phyloP scores from a whole-genome alignment of 2,888 invertebrate species.

The Tricholauxania praeusta region DNA sequence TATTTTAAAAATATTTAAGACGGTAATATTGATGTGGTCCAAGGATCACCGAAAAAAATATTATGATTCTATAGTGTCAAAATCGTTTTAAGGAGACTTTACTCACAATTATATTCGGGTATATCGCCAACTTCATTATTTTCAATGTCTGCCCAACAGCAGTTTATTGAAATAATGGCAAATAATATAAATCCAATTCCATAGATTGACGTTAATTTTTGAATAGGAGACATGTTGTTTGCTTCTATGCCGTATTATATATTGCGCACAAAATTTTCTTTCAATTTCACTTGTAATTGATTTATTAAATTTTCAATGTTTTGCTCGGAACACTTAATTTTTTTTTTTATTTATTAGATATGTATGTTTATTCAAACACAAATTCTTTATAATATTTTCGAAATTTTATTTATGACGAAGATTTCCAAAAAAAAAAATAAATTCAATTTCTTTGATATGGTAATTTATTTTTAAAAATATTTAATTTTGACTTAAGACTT shows the following conservation, averaged over 20 bases:
- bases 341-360: background rate
- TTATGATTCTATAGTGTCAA: too few species aligned
- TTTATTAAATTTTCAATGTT: background rate
- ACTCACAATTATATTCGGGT: slow-evolving; percentile 58
- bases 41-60: too few species aligned
- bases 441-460: slow-evolving; percentile 15
- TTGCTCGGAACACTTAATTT: background rate
- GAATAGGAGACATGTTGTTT: slow-evolving; percentile 2
- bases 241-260: background rate
- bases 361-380: background rate
- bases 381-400: too few species aligned
- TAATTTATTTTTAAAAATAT: slow-evolving; percentile 14
- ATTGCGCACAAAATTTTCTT: too few species aligned
- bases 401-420: background rate
- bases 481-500: slow-evolving; percentile 44
- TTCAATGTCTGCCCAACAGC: slow-evolving; percentile 53
- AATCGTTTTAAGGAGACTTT: background rate
- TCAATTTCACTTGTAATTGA: background rate
- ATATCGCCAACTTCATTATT: slow-evolving; percentile 60
- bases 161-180: slow-evolving; percentile 46
- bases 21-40: too few species aligned
- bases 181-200: slow-evolving; percentile 44
- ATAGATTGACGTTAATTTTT: background rate
- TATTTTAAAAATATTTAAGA: too few species aligned
- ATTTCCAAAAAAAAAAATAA: background rate